Evolutionary conservation across 2,888 invertebrate genomes (phyloP), one percentile per base, ranked within the genome.

Genomic region (Pinctada fucata): DNA sequence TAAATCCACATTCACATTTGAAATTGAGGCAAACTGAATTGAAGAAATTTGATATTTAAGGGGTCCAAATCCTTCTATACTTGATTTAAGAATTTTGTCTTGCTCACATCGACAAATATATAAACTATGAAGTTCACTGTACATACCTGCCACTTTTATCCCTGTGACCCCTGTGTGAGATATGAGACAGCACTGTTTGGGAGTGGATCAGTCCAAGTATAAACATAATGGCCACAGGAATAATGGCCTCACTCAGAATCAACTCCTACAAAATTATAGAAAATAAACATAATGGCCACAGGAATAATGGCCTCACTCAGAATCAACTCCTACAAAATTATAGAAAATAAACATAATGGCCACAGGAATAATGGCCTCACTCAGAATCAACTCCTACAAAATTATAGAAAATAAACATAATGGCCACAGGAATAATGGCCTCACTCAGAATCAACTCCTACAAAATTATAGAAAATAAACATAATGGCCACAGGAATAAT

Each of bases 121-220:
- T 31, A 31, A 31, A 31, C 31, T 31, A 31, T 31, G 31, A 31
- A 31, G 31, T 31, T 31, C 31, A 31, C 31, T 31, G 31, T 31
- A 31, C 31, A 31, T 68, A 77, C 77, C 77, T 77, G 73, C 51
- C 80, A 82, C 84, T 85, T 67, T 78, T 81, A 67, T 88, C 86
- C 49, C 86, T 79, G 73, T 83, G 83, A 3, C 90, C 85, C 81
- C 90, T 88, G 45, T 89, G 87, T 31, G 83, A 87, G 79, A 84
- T 82, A 68, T 92, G 90, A 0, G 92, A 92, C 58, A 91, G 85
- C 3, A 93, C 96, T 87, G 97, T 96, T 93, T 96, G 96, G 0
- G 96, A 96, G 91, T 96, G 96, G 81, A 96, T 95, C 76, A 96
- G 93, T 85, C 96, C 96, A 80, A 97, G 93, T 72, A 95, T 93